Conservation (phyloP, 2,888 invertebrate genomes). For the Cancer borealis region DNA sequence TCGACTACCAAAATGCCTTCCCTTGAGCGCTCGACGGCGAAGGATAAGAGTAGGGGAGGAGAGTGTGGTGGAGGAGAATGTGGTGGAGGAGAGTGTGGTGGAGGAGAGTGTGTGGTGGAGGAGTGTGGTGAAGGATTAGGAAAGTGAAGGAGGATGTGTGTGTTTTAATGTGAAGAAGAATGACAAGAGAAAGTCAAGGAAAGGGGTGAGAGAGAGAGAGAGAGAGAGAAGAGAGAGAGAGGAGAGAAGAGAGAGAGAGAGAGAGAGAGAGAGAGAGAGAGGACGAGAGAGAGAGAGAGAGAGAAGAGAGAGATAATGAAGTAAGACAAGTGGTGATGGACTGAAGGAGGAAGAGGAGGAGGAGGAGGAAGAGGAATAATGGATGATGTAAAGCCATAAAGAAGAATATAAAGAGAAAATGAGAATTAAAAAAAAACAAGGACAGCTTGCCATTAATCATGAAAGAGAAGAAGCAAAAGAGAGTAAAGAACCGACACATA, state of each 20-base stretch:
- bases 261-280: constrained; percentile 25
- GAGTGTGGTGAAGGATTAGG: neutral
- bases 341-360: neutral
- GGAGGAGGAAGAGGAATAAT: too few relatives aligned
- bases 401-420: neutral
- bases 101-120: neutral
- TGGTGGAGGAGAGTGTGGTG: neutral
- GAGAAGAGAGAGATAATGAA: neutral
- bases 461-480: neutral
- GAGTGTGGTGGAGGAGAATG: neutral
- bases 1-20: neutral
- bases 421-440: neutral
- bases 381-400: neutral
- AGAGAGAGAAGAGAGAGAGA: constrained; percentile 7
- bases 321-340: neutral
- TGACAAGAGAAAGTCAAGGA: neutral
- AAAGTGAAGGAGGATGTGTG: neutral
- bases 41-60: neutral
- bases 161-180: neutral
- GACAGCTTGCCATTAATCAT: too few relatives aligned
- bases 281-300: constrained; percentile 12
- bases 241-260: constrained; percentile 32
- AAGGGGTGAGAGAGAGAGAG: neutral
- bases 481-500: neutral
- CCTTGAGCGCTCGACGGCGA: neutral